phyloP scores from a whole-genome alignment of 2,113 vertebrate genomes.

The Gobius niger region DNA sequence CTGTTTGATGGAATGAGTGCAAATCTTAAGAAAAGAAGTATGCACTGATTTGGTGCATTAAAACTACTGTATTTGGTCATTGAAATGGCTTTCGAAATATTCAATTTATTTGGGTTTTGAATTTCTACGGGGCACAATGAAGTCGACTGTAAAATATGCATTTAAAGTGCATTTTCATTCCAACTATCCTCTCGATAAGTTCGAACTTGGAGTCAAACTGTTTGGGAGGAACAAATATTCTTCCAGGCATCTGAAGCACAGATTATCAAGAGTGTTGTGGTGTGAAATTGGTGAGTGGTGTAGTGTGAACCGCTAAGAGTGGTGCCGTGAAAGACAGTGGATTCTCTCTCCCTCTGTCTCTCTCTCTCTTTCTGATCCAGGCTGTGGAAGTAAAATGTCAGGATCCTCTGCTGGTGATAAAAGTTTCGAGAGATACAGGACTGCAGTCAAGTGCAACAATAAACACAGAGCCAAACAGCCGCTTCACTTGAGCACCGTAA shows the following conservation, averaged over 20 bases:
- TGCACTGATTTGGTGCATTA: too few relatives aligned
- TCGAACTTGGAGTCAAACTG: conserved; percentile 13
- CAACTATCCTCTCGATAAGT: conserved; percentile 6
- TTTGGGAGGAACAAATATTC: conserved; percentile 34
- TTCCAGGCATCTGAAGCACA: conserved; percentile 45
- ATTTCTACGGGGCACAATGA: too few relatives aligned
- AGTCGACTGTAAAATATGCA: too few relatives aligned
- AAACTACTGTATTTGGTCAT: too few relatives aligned
- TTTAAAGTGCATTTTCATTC: background rate
- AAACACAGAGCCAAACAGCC: conserved; percentile 13
- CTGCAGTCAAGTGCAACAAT: conserved; percentile 34
- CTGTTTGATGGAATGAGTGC: too few relatives aligned
- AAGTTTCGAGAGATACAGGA: conserved; percentile 40
- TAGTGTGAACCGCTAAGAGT: conserved; percentile 30
- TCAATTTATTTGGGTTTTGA: too few relatives aligned
- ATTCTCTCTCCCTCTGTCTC: background rate
- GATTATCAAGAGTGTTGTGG: conserved; percentile 46
- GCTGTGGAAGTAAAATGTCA: conserved; percentile 32
- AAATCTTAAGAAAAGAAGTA: too few relatives aligned
- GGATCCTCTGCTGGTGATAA: conserved; percentile 38
- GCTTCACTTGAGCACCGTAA: conserved; percentile 3
- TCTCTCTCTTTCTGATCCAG: conserved; percentile 12
- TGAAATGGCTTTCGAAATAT: too few relatives aligned
- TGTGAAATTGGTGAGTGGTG: conserved; percentile 56
- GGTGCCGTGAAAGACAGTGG: conserved; percentile 23